Evolutionary conservation across 2,888 invertebrate genomes (phyloP).

Genomic region (Pristionchus fissidentatus): DNA sequence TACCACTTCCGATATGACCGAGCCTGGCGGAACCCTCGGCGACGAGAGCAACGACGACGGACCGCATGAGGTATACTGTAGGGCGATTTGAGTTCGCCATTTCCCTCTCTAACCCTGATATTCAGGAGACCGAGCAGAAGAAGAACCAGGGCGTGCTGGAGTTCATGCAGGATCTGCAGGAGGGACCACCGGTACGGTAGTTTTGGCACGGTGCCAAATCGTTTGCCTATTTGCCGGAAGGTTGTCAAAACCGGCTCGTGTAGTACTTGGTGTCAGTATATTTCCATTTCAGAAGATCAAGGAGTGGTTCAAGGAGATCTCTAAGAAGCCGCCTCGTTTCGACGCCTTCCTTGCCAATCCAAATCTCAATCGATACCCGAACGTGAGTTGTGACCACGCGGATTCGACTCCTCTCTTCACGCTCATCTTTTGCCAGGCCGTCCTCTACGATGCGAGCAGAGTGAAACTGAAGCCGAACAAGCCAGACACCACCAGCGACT

Average conservation of each 20-base stretch:
- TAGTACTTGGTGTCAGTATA: neutral
- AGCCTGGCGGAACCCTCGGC: neutral
- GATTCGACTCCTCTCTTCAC: neutral
- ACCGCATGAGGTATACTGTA: constrained; percentile 16
- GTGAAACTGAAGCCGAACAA: constrained; percentile 36
- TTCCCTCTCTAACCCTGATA: neutral
- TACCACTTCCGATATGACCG: neutral
- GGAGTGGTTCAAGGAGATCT: constrained; percentile 21
- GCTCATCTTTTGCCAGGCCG: neutral
- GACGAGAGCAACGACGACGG: neutral
- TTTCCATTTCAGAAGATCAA: constrained; percentile 8
- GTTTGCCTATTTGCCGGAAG: neutral
- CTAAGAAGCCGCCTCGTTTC: constrained; percentile 29
- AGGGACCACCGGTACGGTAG: constrained; percentile 35
- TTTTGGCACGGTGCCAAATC: neutral
- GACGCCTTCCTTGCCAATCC: constrained; percentile 41
- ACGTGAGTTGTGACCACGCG: neutral
- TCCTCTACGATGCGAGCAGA: neutral
- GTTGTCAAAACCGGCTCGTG: neutral
- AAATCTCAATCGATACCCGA: constrained; percentile 8
- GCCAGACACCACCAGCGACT: neutral
- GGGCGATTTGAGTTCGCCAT: neutral
- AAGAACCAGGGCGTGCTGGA: constrained; percentile 17
- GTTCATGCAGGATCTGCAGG: constrained; percentile 14
- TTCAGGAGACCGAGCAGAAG: constrained; percentile 20